Base-by-base conservation (phyloP, 2,797 vertebrate species). In the Pygocentrus nattereri region DNA sequence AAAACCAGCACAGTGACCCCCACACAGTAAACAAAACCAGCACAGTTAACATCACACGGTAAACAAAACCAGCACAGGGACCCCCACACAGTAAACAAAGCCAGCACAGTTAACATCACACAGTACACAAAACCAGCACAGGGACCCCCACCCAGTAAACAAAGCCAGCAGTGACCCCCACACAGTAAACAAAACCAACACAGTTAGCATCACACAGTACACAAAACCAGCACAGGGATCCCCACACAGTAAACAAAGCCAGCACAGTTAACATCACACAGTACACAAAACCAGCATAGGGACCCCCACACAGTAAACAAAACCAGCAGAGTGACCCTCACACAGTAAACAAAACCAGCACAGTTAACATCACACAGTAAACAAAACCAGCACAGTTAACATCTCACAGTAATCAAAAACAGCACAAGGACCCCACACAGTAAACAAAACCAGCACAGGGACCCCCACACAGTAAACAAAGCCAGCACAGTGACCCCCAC, bases 61-160 rank as follows among this genome's bases (percentile, higher is more conserved):
- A 5, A 15, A 59, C 23, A 59, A 13, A 62, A 13, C 59, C 0
- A 15, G 61, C 11, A 30, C 59, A 27, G 25, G 6, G 0, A 49
- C 13, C 47, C 2, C 6, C 3, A n/a, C 21, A 56, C 52, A 5
- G 19, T 56, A n/a, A 21, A 52, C 50, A 52, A 5, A 18, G 1
- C 15, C 50, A 52, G 19, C 50, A 54, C 52, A 15, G 25, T 62
- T 18, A 62, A 27, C 58, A 27, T 0, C 58, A 30, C n/a, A 25
- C 56, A 12, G n/a, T 92, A 92, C 93, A 93, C 90, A 93, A 90
- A 88, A 52, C 47, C 11, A 38, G 34, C n/a, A 81, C 34, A 34
- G 6, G 6, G 1, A 10, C 1, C 44, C 11, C 6, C 1, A 2
- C 44, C 52, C 50, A 3, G 50, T 92, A 92, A 93, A 93, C 90